Evolutionary conservation across 1,140 invertebrate genomes (phyloP), one percentile per base, ranked within the genome.

Genomic region (Cyrtorhinus lividipennis): DNA sequence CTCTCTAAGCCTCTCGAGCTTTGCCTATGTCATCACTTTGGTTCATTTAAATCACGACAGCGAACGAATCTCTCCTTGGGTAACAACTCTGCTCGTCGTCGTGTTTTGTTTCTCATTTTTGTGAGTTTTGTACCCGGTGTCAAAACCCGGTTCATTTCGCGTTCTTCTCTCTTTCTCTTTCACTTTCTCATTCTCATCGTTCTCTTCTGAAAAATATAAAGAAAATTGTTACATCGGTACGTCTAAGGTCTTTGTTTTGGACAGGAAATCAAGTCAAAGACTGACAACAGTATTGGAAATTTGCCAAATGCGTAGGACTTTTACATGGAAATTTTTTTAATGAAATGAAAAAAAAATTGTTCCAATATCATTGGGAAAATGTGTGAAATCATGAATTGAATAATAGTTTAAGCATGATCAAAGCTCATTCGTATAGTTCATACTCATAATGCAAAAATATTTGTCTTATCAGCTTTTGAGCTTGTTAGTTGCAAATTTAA

Each of bases 1-100:
- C 88, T 71, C 82, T 92, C 70, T 85, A 82, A 63, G 58, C 5
- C 30, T 15, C 15, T 38, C 30, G 20, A 38, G 20, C 24, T 24
- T 46, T 46, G 2, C 22, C 38, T 15, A 15, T 59, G 13, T 23
- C 22, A 24, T 24, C 24, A 58, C 58, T 22, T n/a, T 30, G 15
- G 25, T 13, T 53, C 20, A 5, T 15, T 53, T 53, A 10, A 53
- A 53, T 53, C 24, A 59, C 27, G 22, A 59, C 58, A n/a, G 5
- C 58, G 24, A 59, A n/a, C n/a, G 58, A 59, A 59, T 59, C 58
- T 59, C 58, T 23, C 3, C 56, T 57, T 57, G n/a, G n/a, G n/a
- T n/a, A n/a, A n/a, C n/a, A n/a, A n/a, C n/a, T n/a, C n/a, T n/a
- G n/a, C n/a, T n/a, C n/a, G n/a, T n/a, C n/a, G n/a, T n/a, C n/a